Percentiles rank a stretch among this genome's conserved stretches.
phyloP scores from a whole-genome alignment of 2,113 vertebrate genomes.

The Crocuta crocuta region DNA sequence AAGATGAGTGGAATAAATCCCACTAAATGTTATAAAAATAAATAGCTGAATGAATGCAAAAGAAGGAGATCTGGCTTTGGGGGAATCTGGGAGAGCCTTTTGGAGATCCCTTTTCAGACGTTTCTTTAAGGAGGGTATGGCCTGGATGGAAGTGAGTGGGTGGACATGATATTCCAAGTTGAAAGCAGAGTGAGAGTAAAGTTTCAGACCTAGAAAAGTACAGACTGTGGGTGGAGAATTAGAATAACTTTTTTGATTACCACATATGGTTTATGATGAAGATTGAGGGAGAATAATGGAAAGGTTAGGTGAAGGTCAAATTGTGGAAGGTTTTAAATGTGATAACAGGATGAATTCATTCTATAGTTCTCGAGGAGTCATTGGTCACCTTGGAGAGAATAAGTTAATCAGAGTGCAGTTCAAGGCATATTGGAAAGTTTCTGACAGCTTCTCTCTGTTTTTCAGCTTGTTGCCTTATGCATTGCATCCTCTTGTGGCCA shows the following conservation, averaged over 20 bases:
- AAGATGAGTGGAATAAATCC: background rate
- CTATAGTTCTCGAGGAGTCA: background rate
- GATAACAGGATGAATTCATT: background rate
- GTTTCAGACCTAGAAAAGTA: background rate
- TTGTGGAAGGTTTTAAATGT: background rate
- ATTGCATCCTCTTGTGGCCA: slow-evolving; percentile 93
- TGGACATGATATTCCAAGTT: background rate
- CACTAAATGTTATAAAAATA: background rate
- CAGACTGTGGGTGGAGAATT: background rate
- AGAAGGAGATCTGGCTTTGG: slow-evolving; percentile 7
- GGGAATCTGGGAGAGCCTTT: background rate
- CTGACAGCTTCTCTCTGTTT: slow-evolving; percentile 61
- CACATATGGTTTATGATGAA: background rate
- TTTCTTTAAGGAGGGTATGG: background rate
- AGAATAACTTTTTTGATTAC: background rate
- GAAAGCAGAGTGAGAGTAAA: background rate
- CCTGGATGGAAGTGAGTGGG: background rate
- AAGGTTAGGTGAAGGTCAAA: background rate
- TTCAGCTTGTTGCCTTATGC: slow-evolving; percentile 93
- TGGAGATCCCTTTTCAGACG: background rate
- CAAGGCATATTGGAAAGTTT: background rate
- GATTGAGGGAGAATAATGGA: background rate
- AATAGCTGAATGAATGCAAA: background rate
- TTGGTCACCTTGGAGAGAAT: background rate
- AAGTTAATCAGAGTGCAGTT: background rate